Conservation (phyloP, 2,797 vertebrate genomes). For the Rhinophrynus dorsalis region DNA sequence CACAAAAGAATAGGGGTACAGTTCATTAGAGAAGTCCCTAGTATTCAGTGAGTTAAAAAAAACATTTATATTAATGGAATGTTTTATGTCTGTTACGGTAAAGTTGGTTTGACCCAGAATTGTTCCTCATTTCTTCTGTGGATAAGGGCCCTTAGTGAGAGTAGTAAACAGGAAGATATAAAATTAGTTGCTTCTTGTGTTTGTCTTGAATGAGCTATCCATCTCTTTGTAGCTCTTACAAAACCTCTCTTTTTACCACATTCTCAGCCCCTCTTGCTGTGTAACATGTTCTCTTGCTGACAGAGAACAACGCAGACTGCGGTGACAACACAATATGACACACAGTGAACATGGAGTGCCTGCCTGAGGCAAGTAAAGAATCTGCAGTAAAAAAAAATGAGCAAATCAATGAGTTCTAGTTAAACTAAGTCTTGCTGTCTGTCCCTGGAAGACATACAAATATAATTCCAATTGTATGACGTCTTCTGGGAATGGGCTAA, state of each 20-base stretch:
- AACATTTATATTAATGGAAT: too few relatives aligned
- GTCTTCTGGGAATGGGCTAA: not conserved
- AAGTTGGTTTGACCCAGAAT: too few relatives aligned
- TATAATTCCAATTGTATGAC: not conserved
- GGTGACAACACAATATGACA: conserved; percentile 30
- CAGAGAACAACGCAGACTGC: conserved; percentile 30
- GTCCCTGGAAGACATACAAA: conserved; percentile 2
- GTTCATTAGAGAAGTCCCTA: too few relatives aligned
- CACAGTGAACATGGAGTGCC: conserved; percentile 33
- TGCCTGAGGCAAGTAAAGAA: conserved; percentile 30
- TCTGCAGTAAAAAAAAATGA: conserved; percentile 7
- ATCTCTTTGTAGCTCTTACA: not conserved
- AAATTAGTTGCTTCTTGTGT: not conserved
- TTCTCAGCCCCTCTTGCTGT: not conserved
- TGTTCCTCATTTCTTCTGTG: too few relatives aligned
- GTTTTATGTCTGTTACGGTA: too few relatives aligned
- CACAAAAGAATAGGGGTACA: too few relatives aligned
- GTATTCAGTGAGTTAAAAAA: too few relatives aligned
- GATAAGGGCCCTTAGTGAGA: too few relatives aligned
- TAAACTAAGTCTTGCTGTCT: conserved; percentile 4
- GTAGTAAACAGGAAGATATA: not conserved
- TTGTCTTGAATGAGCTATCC: not conserved
- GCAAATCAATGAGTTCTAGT: conserved; percentile 16
- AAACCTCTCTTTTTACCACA: not conserved
- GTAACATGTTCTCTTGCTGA: conserved; percentile 32